phyloP scores from a whole-genome alignment of 2,113 vertebrate species.

The Campylomormyrus numenius region DNA sequence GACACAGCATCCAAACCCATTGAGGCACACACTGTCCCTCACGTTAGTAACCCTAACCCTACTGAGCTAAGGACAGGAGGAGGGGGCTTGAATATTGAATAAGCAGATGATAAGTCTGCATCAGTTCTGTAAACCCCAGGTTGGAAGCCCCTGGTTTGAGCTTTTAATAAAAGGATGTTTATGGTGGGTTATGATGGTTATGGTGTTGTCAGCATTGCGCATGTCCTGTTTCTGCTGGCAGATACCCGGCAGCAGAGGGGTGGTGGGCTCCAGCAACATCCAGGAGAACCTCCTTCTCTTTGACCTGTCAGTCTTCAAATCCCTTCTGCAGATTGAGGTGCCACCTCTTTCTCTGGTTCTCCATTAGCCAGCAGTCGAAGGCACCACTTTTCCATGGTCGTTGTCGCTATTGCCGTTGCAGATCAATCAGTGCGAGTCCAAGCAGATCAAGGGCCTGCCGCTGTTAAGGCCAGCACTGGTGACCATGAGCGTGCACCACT shows the following conservation, averaged over 20 bases:
- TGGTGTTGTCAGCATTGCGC: neutral
- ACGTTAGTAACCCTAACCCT: neutral
- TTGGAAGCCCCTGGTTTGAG: neutral
- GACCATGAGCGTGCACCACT: slow-evolving; percentile 76
- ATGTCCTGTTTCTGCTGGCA: slow-evolving; percentile 34
- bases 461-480: slow-evolving; percentile 72
- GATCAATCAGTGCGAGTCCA: slow-evolving; percentile 82
- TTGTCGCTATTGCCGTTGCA: slow-evolving; percentile 55
- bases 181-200: neutral
- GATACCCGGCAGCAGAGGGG: slow-evolving; percentile 77
- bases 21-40: neutral
- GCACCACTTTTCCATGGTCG: neutral
- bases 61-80: neutral
- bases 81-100: neutral
- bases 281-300: slow-evolving; percentile 78
- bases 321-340: slow-evolving; percentile 92
- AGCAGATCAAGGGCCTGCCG: slow-evolving; percentile 75
- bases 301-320: slow-evolving; percentile 90
- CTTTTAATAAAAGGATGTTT: neutral
- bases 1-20: neutral
- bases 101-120: neutral
- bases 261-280: slow-evolving; percentile 89
- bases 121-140: neutral
- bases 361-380: neutral
- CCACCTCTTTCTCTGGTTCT: neutral